phyloP scores from a whole-genome alignment of 2,797 vertebrate species.

The Alfaro cultratus region DNA sequence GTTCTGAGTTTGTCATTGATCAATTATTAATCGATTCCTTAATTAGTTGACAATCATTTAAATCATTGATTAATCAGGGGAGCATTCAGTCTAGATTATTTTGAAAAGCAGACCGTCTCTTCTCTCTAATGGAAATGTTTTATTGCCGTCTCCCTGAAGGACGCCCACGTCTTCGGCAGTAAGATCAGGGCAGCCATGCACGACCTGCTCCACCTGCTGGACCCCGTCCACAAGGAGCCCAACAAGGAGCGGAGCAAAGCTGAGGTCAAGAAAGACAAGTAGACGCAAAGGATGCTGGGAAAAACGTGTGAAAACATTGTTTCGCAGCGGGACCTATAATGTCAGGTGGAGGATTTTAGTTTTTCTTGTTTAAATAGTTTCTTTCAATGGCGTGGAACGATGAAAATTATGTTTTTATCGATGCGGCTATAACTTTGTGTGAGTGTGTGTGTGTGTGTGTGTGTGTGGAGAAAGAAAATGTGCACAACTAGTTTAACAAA shows the following conservation, averaged over 20 bases:
- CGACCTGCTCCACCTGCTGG: constrained; percentile 83
- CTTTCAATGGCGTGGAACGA: neutral
- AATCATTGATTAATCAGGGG: neutral
- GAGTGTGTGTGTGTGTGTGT: constrained; percentile 7
- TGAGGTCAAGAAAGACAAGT: constrained; percentile 77
- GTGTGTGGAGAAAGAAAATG: constrained; percentile 10
- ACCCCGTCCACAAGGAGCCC: constrained; percentile 60
- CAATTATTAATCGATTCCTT: neutral
- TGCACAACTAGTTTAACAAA: constrained; percentile 17
- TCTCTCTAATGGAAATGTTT: neutral
- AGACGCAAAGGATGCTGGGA: constrained; percentile 36
- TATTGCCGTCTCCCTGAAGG: constrained; percentile 65
- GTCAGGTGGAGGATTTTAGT: constrained; percentile 22
- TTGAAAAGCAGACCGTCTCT: neutral
- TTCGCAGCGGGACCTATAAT: constrained; percentile 14
- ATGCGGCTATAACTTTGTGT: constrained; percentile 34
- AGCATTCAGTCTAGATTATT: neutral
- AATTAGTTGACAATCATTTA: neutral
- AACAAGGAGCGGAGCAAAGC: constrained; percentile 46
- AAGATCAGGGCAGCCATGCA: constrained; percentile 81
- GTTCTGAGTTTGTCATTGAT: too few species aligned
- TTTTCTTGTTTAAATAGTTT: constrained; percentile 7
- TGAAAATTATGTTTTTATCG: constrained; percentile 30
- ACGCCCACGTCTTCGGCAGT: constrained; percentile 83
- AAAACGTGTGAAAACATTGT: constrained; percentile 15